Evolutionary conservation across 2,797 vertebrate genomes (phyloP).

Genomic region (Champsocephalus gunnari): DNA sequence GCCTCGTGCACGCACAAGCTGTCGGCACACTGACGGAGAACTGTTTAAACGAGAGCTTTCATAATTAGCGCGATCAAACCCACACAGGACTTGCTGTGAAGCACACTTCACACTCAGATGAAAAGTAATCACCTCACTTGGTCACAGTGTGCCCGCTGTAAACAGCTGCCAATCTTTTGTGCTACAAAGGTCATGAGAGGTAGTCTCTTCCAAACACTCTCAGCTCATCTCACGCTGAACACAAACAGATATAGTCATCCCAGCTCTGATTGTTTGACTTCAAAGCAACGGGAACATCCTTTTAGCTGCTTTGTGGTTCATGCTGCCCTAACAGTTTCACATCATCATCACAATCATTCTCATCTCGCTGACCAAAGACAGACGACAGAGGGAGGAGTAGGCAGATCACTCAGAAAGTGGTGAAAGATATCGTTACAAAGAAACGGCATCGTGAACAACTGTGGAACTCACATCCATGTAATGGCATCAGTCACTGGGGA

Average conservation of each 20-base stretch:
- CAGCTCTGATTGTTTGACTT: slow-evolving; percentile 27
- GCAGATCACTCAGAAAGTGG: background rate
- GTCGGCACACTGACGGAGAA: slow-evolving; percentile 63
- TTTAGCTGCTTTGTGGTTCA: slow-evolving; percentile 30
- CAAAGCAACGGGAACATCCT: slow-evolving; percentile 31
- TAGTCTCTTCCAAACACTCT: slow-evolving; percentile 54
- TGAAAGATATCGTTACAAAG: background rate
- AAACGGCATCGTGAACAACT: background rate
- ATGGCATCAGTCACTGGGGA: background rate
- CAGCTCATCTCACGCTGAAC: slow-evolving; percentile 55
- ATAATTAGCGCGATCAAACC: slow-evolving; percentile 59
- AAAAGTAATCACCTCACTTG: slow-evolving; percentile 62
- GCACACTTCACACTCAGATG: slow-evolving; percentile 56
- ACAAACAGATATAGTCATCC: slow-evolving; percentile 39
- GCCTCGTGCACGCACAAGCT: slow-evolving; percentile 38
- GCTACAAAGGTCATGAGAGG: slow-evolving; percentile 52
- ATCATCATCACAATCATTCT: slow-evolving; percentile 25
- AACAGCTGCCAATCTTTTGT: slow-evolving; percentile 62
- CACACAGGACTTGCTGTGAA: slow-evolving; percentile 49
- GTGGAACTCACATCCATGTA: background rate
- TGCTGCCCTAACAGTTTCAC: slow-evolving; percentile 33
- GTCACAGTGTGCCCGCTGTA: slow-evolving; percentile 54
- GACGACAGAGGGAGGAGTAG: background rate
- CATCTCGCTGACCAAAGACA: slow-evolving; percentile 14
- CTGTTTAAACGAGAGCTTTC: slow-evolving; percentile 62